phyloP scores from a whole-genome alignment of 2,113 vertebrate genomes.

The Pollachius pollachius region DNA sequence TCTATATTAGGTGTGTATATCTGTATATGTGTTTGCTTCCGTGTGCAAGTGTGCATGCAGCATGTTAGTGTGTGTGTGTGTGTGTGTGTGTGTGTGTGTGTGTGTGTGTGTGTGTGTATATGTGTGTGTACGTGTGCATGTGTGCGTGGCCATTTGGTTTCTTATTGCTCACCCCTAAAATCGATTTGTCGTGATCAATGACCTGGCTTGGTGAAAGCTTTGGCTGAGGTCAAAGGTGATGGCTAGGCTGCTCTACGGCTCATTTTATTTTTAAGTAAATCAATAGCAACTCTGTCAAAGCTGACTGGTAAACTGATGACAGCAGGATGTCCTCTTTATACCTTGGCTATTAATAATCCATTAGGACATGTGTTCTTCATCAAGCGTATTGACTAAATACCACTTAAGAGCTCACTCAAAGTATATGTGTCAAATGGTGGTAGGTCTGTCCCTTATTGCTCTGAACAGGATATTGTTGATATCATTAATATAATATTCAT shows the following conservation, averaged over 20 bases:
- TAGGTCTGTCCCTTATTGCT: too few species aligned
- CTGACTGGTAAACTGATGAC: conserved; percentile 12
- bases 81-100: too few species aligned
- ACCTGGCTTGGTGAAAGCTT: conserved; percentile 12
- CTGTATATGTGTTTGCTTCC: too few species aligned
- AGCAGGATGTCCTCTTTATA: conserved; percentile 17
- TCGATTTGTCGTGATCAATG: conserved; percentile 13
- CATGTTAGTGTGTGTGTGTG: too few species aligned
- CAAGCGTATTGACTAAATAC: conserved; percentile 17
- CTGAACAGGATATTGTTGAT: too few species aligned
- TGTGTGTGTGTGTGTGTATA: too few species aligned
- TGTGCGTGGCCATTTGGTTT: too few species aligned
- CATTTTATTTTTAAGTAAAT: conserved; percentile 39
- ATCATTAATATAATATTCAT: too few species aligned
- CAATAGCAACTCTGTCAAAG: conserved; percentile 36
- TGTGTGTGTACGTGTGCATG: too few species aligned
- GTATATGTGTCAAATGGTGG: too few species aligned
- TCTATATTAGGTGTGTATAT: background rate
- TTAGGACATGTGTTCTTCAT: conserved; percentile 28
- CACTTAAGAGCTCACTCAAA: conserved; percentile 12
- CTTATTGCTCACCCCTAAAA: background rate
- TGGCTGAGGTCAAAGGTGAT: conserved; percentile 37
- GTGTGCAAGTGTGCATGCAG: too few species aligned
- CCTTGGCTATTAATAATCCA: conserved; percentile 23
- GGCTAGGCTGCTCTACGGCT: conserved; percentile 3